Evolutionary conservation across 1,140 invertebrate species (phyloP).

Genomic region (Papilio polytes): DNA sequence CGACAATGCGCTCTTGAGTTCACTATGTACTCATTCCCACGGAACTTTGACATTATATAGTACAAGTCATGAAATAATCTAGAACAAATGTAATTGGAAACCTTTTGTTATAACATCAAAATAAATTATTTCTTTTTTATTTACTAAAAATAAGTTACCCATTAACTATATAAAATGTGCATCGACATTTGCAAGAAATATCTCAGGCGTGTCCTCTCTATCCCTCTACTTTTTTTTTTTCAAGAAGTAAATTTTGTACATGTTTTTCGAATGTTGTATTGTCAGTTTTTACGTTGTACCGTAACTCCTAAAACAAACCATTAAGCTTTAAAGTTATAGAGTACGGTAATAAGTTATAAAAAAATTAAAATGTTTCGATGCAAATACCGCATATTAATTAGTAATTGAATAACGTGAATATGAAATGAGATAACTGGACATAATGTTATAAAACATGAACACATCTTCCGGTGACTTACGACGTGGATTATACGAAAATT

Average conservation of each 20-base stretch:
- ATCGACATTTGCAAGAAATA: too few species aligned
- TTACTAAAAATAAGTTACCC: too few species aligned
- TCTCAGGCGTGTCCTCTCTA: too few species aligned
- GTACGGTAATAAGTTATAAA: slow-evolving; percentile 13
- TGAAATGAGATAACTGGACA: not conserved
- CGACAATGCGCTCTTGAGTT: slow-evolving; percentile 39
- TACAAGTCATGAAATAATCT: not conserved
- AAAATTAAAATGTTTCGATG: slow-evolving; percentile 14
- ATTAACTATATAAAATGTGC: too few species aligned
- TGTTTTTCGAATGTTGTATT: too few species aligned
- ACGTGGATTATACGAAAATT: not conserved
- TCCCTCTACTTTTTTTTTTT: too few species aligned
- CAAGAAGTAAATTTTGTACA: too few species aligned
- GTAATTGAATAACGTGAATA: slow-evolving; percentile 9
- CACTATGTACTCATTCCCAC: slow-evolving; percentile 42
- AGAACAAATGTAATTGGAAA: not conserved
- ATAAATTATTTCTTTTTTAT: too few species aligned
- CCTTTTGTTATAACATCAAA: too few species aligned
- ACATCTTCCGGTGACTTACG: not conserved
- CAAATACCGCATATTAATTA: slow-evolving; percentile 25
- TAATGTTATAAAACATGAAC: slow-evolving; percentile 9
- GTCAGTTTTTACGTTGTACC: not conserved
- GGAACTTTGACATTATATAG: slow-evolving; percentile 26
- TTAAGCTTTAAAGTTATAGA: not conserved
- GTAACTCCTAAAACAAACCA: not conserved